phyloP scores from a whole-genome alignment of 2,113 vertebrate species.

The Thermophis baileyi region DNA sequence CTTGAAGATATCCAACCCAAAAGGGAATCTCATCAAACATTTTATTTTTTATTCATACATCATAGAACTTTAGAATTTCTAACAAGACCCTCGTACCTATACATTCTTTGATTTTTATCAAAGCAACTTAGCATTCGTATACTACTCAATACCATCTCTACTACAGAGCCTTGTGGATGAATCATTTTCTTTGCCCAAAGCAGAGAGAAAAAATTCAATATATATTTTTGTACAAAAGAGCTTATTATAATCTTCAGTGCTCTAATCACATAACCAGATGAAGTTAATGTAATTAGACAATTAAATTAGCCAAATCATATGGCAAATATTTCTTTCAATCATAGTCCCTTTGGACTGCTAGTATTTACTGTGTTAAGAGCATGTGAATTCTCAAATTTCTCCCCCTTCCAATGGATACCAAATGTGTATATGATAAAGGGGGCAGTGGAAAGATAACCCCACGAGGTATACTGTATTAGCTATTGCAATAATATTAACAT shows the following conservation, averaged over 20 bases:
- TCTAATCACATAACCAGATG: not conserved
- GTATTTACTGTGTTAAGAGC: not conserved
- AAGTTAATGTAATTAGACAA: not conserved
- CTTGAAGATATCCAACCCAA: not conserved
- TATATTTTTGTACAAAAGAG: not conserved
- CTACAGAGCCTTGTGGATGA: not conserved
- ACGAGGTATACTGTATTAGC: not conserved
- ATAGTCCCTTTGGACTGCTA: no score
- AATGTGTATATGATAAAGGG: not conserved
- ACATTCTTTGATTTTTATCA: not conserved
- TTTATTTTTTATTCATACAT: conserved; percentile 4
- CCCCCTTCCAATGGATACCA: not conserved
- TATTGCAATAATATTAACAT: not conserved
- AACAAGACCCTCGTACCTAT: not conserved
- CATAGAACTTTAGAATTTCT: not conserved
- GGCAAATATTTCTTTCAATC: not conserved
- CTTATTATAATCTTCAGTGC: not conserved
- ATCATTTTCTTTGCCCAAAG: not conserved
- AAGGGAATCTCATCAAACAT: not conserved
- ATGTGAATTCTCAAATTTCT: not conserved
- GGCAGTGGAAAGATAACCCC: no score
- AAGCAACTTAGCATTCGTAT: not conserved
- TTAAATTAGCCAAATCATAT: not conserved
- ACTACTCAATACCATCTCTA: not conserved
- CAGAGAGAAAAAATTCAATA: not conserved